Base-by-base conservation (phyloP, 1,140 invertebrate genomes). In the Aphaenogaster rudis region DNA sequence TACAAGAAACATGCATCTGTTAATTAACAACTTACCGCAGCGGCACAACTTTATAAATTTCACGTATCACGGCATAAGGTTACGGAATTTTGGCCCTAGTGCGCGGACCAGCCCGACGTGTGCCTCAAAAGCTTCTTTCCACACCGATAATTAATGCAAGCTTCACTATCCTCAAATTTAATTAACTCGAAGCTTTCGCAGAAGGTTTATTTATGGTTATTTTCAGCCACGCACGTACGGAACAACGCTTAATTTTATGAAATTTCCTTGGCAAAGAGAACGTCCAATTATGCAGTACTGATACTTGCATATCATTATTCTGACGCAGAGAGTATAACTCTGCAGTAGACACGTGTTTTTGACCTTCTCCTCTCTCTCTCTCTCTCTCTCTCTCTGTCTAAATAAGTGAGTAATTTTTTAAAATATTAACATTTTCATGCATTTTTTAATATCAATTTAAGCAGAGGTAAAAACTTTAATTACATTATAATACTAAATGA, bases 61-160 rank as follows among this genome's bases (percentile, higher is more conserved):
- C 15, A 13, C 7, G 15, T 39, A 42, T 69, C n/a, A n/a, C 36
- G 33, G 13, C 7, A 52, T 45, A 42, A 69, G 39, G 63, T 50
- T 80, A 69, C 54, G 21, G 64, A 80, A 80, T 80, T 80, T 69
- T 80, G 42, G n/a, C 9, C 17, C 15, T 33, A 3, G 15, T 36
- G 63, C 8, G 9, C n/a, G 45, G 4, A 28, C 21, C 36, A 42
- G 48, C 33, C 13, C 17, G 48, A 67, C n/a, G 50, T 81, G 64
- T 57, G 79, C 50, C 50, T 71, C 79, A 71, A 81, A 81, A 81
- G 79, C 63, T 81, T 81, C 79, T 57, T 81, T 81, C 50, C 48
- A 45, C 64, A 81, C 36, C 21, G 36, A 81, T 81, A 81, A 71
- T 81, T 81, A 81, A 81, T 71, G 13, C 36, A 66, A 69, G n/a